These are phyloP conservation scores for Ctenochaetus hawaiiensis DNA, from an alignment of 2,797 vertebrate genomes.

Conservation along the genomic window DNA sequence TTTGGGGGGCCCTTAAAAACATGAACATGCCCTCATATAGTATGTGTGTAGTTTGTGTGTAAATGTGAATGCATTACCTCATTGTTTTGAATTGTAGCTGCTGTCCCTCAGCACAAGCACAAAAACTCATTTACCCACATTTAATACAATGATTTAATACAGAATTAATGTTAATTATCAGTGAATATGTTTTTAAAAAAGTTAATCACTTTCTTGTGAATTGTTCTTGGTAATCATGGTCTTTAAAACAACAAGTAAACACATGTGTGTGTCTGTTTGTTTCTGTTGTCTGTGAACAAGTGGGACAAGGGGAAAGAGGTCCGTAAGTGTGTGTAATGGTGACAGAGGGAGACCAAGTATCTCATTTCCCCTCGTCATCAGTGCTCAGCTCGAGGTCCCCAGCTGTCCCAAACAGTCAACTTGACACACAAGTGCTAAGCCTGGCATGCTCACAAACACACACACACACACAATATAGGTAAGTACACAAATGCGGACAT, in stretches of 20 bases:
- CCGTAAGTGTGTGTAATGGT: conserved; percentile 40
- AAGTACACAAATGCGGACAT: conserved; percentile 43
- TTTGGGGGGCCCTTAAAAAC: no score
- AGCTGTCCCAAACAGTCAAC: conserved; percentile 84
- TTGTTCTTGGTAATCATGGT: not conserved
- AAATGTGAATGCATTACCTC: not conserved
- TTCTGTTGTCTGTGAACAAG: conserved; percentile 38
- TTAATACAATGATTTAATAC: conserved; percentile 2
- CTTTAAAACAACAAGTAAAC: not conserved
- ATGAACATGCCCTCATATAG: not conserved
- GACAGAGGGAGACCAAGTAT: conserved; percentile 61
- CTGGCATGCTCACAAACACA: conserved; percentile 51
- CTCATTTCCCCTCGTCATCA: conserved; percentile 76
- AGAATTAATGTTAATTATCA: not conserved
- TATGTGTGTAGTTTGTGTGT: not conserved
- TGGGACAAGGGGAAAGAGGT: conserved; percentile 37
- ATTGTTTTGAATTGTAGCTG: not conserved
- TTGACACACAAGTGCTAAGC: conserved; percentile 67
- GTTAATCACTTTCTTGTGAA: not conserved
- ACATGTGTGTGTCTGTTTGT: conserved; percentile 13
- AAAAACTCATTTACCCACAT: not conserved
- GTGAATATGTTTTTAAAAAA: conserved; percentile 20
- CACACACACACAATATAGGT: conserved; percentile 35
- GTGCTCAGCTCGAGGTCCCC: conserved; percentile 65
- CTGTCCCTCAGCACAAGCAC: not conserved